Percentiles rank a stretch among this genome's conserved stretches.
Evolutionary conservation across 2,888 invertebrate genomes (phyloP).

Genomic region (Anarsia innoxiella): DNA sequence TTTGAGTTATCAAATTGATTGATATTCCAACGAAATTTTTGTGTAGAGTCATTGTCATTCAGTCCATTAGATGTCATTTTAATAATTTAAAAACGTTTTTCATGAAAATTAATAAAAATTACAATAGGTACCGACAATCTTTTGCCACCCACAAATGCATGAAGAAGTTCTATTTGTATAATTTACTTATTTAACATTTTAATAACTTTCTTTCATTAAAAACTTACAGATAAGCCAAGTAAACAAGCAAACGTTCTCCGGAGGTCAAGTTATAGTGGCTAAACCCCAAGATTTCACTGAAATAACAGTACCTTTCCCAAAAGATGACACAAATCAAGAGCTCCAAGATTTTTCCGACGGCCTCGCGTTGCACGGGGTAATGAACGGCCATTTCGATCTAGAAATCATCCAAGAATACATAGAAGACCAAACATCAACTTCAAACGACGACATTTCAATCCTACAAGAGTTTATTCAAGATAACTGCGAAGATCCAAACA

Average conservation of each 20-base stretch:
- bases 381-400: slow-evolving; percentile 10
- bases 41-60: no score
- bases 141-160: no score
- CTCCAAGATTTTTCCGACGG: slow-evolving; percentile 15
- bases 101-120: no score
- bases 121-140: no score
- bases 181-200: no score
- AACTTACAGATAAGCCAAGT: slow-evolving; percentile 47
- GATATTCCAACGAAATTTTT: no score
- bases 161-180: no score
- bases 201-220: no score
- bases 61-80: no score
- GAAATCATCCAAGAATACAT: slow-evolving; percentile 40
- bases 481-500: slow-evolving; percentile 4
- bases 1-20: no score
- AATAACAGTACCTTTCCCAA: not conserved
- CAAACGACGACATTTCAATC: slow-evolving; percentile 18
- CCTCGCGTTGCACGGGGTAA: slow-evolving; percentile 35
- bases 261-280: slow-evolving; percentile 49
- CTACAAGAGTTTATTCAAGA: slow-evolving; percentile 24
- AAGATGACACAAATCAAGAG: not conserved
- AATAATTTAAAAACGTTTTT: no score
- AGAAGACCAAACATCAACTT: slow-evolving; percentile 19
- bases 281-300: not conserved
- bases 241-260: slow-evolving; percentile 47